phyloP scores from a whole-genome alignment of 2,888 invertebrate species.

The Drosophila testacea region DNA sequence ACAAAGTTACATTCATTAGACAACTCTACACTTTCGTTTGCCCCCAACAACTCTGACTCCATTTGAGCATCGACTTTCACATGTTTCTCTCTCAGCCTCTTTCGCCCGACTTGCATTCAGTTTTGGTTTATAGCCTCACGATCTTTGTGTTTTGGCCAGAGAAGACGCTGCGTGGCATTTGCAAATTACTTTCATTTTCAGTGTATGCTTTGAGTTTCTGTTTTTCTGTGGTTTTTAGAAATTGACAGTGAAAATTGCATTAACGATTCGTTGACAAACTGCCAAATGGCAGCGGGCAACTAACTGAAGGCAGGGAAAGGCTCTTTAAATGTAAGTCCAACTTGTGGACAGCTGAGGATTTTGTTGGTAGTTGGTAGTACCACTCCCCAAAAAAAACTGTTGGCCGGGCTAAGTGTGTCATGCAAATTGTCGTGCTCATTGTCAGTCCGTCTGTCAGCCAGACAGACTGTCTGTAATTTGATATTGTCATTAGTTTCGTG shows the following conservation, averaged over 20 bases:
- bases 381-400: conserved; percentile 32
- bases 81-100: conserved; percentile 39
- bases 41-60: conserved; percentile 23
- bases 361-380: conserved; percentile 1
- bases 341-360: conserved; percentile 54
- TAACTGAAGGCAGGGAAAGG: neutral
- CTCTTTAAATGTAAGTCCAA: conserved; percentile 55
- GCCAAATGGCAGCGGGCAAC: conserved; percentile 42
- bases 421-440: conserved; percentile 64
- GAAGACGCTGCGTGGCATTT: conserved; percentile 55
- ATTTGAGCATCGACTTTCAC: conserved; percentile 54
- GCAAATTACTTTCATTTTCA: conserved; percentile 67
- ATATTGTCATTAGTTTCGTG: conserved; percentile 77
- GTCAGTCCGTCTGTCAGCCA: conserved; percentile 20
- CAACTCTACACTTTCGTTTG: conserved; percentile 59
- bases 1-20: conserved; percentile 42
- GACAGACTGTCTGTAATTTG: conserved; percentile 61
- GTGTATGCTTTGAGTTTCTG: conserved; percentile 15
- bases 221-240: conserved; percentile 53
- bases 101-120: conserved; percentile 26
- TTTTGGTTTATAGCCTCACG: conserved; percentile 59
- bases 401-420: conserved; percentile 69
- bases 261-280: conserved; percentile 59
- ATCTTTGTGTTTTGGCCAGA: conserved; percentile 58
- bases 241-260: conserved; percentile 72